Evolutionary conservation across 2,113 vertebrate species (phyloP), one percentile per base, ranked within the genome.

Genomic region (Trichechus manatus): DNA sequence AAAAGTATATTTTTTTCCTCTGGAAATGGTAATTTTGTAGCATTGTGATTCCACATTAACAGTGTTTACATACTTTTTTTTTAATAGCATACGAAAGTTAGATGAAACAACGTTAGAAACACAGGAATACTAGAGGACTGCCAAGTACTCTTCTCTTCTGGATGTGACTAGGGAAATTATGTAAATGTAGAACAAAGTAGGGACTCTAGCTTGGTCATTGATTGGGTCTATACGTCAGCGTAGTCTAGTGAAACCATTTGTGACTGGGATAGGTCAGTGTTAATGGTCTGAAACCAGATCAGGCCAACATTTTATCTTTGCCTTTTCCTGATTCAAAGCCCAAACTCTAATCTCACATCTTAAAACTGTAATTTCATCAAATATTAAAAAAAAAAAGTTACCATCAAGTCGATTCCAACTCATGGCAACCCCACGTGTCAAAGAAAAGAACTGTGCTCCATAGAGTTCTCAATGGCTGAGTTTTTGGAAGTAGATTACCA

Each of bases 341-440:
- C 47, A 81, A 33, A n/a, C 15, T 86, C 20, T 31, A 59, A 82
- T 36, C 63, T 79, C 11, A 79, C 5, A 14, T 44, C 47, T 83
- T 86, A 44, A 84, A 36, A 75, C 27, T 91, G 25, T 22, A 47
- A 84, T 75, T 79, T 53, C 56, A 89, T 81, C 10, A 77, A 82
- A 56, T 70, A 29, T 64, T 36, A 72, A 72, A 72, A 14, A 29
- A 68, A n/a, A 56, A 11, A 39, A 42, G 36, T 74, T 39, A 22
- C n/a, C 20, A 19, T 39, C 11, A 36, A 36, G 72, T 39, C 8
- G 2, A 20, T 39, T 23, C 20, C 72, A 39, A 74, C 72, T 74
- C 36, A 23, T 25, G 9, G 22, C 20, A 39, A 74, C n/a, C 5
- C 64, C 72, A 23, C 22, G 72, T 74, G 36, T 39, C 1, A 23